Percentiles rank a stretch among this genome's conserved stretches.
phyloP scores from a whole-genome alignment of 1,140 invertebrate species.

The Nasonia longicornis region DNA sequence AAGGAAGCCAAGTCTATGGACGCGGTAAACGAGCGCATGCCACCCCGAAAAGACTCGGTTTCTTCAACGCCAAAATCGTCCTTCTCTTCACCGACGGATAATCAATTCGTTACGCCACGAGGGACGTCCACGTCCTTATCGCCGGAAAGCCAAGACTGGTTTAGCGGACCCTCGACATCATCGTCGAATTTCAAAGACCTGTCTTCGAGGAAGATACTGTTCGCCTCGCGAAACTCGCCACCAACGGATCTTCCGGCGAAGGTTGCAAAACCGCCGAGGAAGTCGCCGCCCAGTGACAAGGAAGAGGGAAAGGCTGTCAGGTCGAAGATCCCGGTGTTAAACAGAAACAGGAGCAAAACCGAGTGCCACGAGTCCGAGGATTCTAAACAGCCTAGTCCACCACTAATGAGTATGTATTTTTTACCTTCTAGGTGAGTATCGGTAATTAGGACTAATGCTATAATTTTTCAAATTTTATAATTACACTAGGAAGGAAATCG shows the following conservation, averaged over 20 bases:
- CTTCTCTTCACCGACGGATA: background rate
- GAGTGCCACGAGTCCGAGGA: too few species aligned
- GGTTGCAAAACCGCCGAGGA: background rate
- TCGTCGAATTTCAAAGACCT: background rate
- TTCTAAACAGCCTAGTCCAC: background rate
- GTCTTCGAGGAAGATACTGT: background rate
- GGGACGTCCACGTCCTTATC: background rate
- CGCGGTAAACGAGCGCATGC: slow-evolving; percentile 39
- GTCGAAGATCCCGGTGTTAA: too few species aligned
- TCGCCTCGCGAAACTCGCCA: background rate
- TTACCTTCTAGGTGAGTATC: too few species aligned
- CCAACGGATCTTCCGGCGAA: too few species aligned
- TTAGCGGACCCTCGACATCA: background rate
- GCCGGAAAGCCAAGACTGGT: background rate
- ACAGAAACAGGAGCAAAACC: too few species aligned
- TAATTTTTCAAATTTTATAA: background rate
- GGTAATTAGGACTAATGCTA: too few species aligned
- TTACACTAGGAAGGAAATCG: background rate
- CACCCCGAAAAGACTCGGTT: slow-evolving; percentile 15
- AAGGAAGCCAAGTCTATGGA: slow-evolving; percentile 33
- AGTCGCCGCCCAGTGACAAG: background rate
- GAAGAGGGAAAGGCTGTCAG: too few species aligned
- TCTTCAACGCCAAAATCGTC: background rate
- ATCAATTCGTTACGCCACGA: background rate
- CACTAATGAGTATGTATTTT: background rate